Evolutionary conservation across 2,797 vertebrate genomes (phyloP).

Genomic region (Crenuchus spilurus): DNA sequence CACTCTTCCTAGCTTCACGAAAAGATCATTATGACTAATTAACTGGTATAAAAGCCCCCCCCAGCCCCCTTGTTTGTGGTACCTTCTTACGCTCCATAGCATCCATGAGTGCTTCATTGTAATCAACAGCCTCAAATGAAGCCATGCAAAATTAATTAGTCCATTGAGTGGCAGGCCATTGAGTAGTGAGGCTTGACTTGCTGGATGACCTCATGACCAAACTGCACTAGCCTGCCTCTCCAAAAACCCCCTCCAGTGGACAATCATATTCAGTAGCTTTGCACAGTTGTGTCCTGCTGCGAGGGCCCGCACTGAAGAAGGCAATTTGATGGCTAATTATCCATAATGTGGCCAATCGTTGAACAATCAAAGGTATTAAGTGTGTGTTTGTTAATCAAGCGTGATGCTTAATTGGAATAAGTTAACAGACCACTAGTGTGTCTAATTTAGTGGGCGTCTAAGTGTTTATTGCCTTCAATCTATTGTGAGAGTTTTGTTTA

Average conservation of each 20-base stretch:
- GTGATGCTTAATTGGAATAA: constrained; percentile 74
- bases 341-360: constrained; percentile 70
- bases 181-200: constrained; percentile 5
- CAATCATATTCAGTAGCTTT: constrained; percentile 14
- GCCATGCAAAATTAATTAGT: constrained; percentile 29
- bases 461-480: constrained; percentile 70
- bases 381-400: constrained; percentile 75
- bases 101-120: constrained; percentile 27
- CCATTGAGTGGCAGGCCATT: constrained; percentile 7
- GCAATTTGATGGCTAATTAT: constrained; percentile 68
- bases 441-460: constrained; percentile 72
- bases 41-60: constrained; percentile 6
- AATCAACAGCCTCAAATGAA: constrained; percentile 30
- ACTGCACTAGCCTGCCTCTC: background rate
- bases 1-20: background rate
- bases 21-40: constrained; percentile 40
- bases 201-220: constrained; percentile 11
- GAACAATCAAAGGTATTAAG: constrained; percentile 77
- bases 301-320: constrained; percentile 54
- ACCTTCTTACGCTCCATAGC: background rate
- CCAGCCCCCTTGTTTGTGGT: constrained; percentile 19
- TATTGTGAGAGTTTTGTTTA: constrained; percentile 62
- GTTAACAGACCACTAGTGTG: constrained; percentile 72
- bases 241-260: background rate
- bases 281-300: background rate